Base-by-base conservation (phyloP, 2,888 invertebrate genomes). In the Amblyjoppa proteus region DNA sequence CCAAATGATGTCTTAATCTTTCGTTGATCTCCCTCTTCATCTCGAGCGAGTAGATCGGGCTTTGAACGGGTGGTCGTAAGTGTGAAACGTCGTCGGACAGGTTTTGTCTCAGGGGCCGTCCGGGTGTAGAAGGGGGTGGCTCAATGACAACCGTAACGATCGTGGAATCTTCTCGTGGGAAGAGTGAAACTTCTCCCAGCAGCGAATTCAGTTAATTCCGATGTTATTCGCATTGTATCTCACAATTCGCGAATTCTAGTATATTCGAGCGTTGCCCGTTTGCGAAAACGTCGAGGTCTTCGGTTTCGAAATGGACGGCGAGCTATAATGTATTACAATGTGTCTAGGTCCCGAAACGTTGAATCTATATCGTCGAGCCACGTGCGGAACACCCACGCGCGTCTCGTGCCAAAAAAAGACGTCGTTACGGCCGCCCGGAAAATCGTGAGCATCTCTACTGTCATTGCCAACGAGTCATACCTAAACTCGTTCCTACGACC, bases 351-450 rank as follows among this genome's bases (percentile, higher is more conserved):
- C 77, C 74, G 78, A 74, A 61, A 56, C 41, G 70, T 74, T 68
- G 64, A 56, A 53, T 61, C 34, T 61, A 56, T 83, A 81, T 74
- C 70, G 45, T 41, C 41, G 56, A 41, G 86, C 81, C 86, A 84
- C 87, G 86, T 87, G 87, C 56, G 74, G 68, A n/a, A 77, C 86
- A 69, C 87, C 86, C 83, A 87, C 86, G 86, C 86, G 38, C 81
- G 85, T 77, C 76, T 75, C 53, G 83, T 68, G 80, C 87, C 86
- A 81, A 84, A 84, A 87, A 82, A 83, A 87, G 81, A 87, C 80
- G 56, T 38, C 31, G 74, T 51, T 69, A n/a, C 49, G 13, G 61
- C 41, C 81, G 51, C 51, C 25, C 70, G 75, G 68, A 85, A 84
- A 80, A 82, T 82, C 66, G 76, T 31, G 56, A 78, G 61, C 61